Percentiles rank a stretch among this genome's conserved stretches.
These are phyloP conservation scores for Ectropis crepuscularia DNA, from an alignment of 2,888 invertebrate species.

Conservation along the genomic window DNA sequence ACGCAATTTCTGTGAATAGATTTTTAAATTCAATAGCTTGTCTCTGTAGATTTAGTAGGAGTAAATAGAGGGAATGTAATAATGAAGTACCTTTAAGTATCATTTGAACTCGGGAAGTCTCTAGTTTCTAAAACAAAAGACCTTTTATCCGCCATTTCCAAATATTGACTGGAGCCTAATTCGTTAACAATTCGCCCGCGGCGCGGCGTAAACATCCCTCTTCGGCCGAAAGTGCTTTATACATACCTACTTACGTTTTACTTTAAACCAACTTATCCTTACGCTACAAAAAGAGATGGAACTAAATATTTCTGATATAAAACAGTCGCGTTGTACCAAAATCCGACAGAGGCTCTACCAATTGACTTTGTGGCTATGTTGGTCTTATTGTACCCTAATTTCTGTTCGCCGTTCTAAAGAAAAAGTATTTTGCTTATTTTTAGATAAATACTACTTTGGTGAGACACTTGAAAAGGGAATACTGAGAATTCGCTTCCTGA, in stretches of 20 bases:
- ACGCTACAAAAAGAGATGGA: neutral
- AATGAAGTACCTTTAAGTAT: slow-evolving; percentile 3
- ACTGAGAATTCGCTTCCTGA: neutral
- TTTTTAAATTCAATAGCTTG: too few species aligned
- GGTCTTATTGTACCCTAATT: slow-evolving; percentile 4
- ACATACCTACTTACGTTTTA: slow-evolving; percentile 9
- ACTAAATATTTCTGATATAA: neutral
- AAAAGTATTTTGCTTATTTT: slow-evolving; percentile 12
- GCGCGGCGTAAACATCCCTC: slow-evolving; percentile 28
- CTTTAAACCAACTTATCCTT: slow-evolving; percentile 1
- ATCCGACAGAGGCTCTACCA: neutral
- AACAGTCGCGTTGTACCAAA: neutral
- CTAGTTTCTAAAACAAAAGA: slow-evolving; percentile 9
- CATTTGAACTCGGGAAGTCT: slow-evolving; percentile 5
- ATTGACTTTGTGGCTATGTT: neutral
- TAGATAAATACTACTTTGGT: slow-evolving; percentile 3
- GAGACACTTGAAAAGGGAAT: neutral
- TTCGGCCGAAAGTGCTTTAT: slow-evolving; percentile 10
- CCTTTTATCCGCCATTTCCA: slow-evolving; percentile 20
- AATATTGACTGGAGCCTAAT: slow-evolving; percentile 31
- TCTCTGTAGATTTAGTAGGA: too few species aligned
- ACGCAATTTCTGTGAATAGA: too few species aligned
- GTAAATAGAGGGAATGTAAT: neutral
- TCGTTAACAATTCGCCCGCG: slow-evolving; percentile 31
- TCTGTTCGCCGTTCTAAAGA: slow-evolving; percentile 6